Conservation (phyloP, 2,888 invertebrate species). For the Microctonus hyperodae region DNA sequence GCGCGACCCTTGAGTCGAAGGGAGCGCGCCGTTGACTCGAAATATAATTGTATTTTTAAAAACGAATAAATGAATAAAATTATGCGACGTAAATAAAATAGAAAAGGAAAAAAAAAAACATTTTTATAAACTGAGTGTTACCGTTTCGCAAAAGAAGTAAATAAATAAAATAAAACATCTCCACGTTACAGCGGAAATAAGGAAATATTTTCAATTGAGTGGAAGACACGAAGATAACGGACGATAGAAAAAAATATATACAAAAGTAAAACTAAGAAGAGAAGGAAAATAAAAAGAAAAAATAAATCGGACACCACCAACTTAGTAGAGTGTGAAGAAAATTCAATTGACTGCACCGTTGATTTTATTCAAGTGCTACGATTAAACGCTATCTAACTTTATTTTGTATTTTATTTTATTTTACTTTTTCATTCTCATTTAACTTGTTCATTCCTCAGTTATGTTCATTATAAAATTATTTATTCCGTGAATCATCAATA, state of each 20-base stretch:
- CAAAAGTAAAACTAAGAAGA: neutral
- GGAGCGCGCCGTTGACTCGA: neutral
- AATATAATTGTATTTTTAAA: neutral
- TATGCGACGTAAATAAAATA: neutral
- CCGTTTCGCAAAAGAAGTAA: neutral
- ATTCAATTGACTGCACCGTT: neutral
- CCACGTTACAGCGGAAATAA: too few species aligned
- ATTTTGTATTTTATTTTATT: neutral
- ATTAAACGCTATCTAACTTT: neutral
- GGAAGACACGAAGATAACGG: neutral
- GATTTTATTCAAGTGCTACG: neutral
- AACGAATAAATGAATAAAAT: neutral
- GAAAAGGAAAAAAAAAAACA: neutral
- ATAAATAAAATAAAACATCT: neutral
- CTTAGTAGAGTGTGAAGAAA: neutral
- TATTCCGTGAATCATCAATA: neutral
- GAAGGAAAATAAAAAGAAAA: neutral
- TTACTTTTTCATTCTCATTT: neutral
- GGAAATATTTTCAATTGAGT: neutral
- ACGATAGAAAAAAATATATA: neutral
- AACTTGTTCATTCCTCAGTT: neutral
- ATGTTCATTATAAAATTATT: too few species aligned
- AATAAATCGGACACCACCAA: too few species aligned
- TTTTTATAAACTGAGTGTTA: neutral
- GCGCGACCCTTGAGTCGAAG: slow-evolving; percentile 50